Conservation (phyloP, 2,888 invertebrate genomes). For the Carpatolechia fugitivella region DNA sequence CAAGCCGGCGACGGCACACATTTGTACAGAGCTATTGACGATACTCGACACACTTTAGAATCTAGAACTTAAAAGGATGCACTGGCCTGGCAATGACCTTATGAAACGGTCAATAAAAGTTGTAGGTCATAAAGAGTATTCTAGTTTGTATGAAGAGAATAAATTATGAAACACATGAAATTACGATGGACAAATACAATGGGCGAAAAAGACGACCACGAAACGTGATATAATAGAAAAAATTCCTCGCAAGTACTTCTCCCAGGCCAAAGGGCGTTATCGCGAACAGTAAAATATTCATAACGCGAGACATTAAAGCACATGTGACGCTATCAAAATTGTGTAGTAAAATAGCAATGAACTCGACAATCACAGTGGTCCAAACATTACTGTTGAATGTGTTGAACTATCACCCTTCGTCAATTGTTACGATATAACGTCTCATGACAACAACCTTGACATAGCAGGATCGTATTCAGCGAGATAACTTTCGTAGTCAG, state of each 20-base stretch:
- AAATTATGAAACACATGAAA: too few relatives aligned
- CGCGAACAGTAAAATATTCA: slow-evolving; percentile 5
- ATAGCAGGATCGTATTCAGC: not conserved
- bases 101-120: not conserved
- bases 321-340: slow-evolving; percentile 2
- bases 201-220: too few relatives aligned
- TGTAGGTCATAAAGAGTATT: not conserved
- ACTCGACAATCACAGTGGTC: not conserved
- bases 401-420: not conserved
- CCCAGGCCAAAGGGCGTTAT: not conserved
- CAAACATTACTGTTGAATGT: not conserved
- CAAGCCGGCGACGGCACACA: slow-evolving; percentile 15
- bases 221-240: too few relatives aligned
- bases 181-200: too few relatives aligned
- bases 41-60: not conserved
- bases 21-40: slow-evolving; percentile 1
- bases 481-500: slow-evolving; percentile 5
- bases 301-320: slow-evolving; percentile 1
- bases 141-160: too few relatives aligned
- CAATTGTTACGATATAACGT: not conserved
- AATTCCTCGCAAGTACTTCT: too few relatives aligned
- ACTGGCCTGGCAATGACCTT: not conserved
- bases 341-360: slow-evolving; percentile 1
- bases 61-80: not conserved
- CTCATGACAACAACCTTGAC: slow-evolving; percentile 12